A percentile compares a stretch with the other conserved stretches of the same genome.
Evolutionary conservation across 2,113 vertebrate genomes (phyloP).

Genomic region (Paradoxurus hermaphroditus): DNA sequence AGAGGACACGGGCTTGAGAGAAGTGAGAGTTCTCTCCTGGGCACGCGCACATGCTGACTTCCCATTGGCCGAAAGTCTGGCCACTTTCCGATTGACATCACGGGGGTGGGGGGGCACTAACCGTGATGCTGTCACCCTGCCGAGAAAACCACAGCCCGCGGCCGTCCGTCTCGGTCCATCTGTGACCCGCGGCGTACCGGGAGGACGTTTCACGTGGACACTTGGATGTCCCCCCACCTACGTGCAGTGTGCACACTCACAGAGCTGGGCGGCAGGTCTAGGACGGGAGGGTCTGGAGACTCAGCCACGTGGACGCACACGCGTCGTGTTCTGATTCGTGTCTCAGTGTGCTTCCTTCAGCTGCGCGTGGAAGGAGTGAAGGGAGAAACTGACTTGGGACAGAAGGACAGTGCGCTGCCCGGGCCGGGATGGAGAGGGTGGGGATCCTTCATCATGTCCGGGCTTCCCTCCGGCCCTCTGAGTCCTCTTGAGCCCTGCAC

Average conservation of each 20-base stretch:
- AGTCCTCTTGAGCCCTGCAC: too few relatives aligned
- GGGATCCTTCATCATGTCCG: not conserved
- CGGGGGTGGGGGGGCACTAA: too few relatives aligned
- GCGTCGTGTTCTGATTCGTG: not conserved
- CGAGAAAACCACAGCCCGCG: not conserved
- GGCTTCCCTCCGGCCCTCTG: too few relatives aligned
- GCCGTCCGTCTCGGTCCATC: not conserved
- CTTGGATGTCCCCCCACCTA: too few relatives aligned
- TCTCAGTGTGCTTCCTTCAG: not conserved
- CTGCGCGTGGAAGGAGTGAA: not conserved
- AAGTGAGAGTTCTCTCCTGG: not conserved
- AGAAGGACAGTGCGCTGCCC: not conserved
- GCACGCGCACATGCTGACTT: not conserved
- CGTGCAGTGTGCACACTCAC: not conserved
- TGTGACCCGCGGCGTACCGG: accelerated
- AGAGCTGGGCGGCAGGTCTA: not conserved
- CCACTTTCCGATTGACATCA: not conserved
- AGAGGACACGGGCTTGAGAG: accelerated
- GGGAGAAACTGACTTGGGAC: too few relatives aligned
- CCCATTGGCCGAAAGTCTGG: not conserved
- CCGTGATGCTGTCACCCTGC: too few relatives aligned
- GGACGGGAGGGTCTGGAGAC: not conserved
- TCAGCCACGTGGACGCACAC: not conserved
- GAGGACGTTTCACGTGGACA: not conserved
- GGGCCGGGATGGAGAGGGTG: not conserved